Evolutionary conservation across 2,888 invertebrate species (phyloP).

Genomic region (Drosophila subquinaria): DNA sequence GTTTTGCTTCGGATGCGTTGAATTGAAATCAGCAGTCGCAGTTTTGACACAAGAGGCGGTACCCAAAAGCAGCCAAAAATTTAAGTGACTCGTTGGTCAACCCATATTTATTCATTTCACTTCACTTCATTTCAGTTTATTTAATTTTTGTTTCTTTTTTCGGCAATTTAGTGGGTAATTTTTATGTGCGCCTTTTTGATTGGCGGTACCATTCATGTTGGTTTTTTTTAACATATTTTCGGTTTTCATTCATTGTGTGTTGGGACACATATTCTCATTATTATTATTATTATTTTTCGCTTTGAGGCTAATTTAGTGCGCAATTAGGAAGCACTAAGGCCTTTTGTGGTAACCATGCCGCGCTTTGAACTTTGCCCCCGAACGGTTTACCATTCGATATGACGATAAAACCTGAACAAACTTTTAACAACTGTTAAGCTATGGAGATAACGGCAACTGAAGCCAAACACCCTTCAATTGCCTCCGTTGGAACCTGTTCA

Average conservation of each 20-base stretch:
- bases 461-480: conserved; percentile 26
- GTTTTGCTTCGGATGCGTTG: conserved; percentile 56
- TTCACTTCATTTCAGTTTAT: conserved; percentile 12
- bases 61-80: conserved; percentile 22
- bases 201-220: conserved; percentile 72
- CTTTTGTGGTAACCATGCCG: conserved; percentile 70
- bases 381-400: conserved; percentile 53
- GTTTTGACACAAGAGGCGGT: conserved; percentile 80
- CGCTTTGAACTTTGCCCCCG: conserved; percentile 66
- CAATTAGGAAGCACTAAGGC: conserved; percentile 72
- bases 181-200: conserved; percentile 80
- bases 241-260: conserved; percentile 20
- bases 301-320: conserved; percentile 73
- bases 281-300: conserved; percentile 23
- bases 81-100: conserved; percentile 42
- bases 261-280: conserved; percentile 14
- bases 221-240: conserved; percentile 11
- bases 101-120: conserved; percentile 57
- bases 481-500: conserved; percentile 51
- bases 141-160: conserved; percentile 55
- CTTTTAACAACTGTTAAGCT: conserved; percentile 59
- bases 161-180: conserved; percentile 72
- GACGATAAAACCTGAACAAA: conserved; percentile 63
- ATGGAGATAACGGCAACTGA: conserved; percentile 54
- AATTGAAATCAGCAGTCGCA: conserved; percentile 72